Base-by-base conservation (phyloP, 2,113 vertebrate species). In the Probosciger aterrimus region DNA sequence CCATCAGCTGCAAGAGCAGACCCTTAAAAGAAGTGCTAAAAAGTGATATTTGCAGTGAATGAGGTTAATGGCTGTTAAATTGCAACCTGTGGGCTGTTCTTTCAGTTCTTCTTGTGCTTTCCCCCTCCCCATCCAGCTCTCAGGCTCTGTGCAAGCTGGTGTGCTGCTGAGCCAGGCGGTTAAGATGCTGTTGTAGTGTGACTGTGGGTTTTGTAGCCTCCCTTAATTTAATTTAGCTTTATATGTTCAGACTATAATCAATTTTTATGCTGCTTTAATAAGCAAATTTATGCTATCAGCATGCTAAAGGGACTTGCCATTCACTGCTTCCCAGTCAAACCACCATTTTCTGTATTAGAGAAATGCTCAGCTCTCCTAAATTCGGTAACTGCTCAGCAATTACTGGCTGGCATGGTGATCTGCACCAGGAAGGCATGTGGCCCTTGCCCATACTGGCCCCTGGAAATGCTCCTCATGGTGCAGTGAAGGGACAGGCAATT, bases 251-350 rank as follows among this genome's bases (percentile, higher is more conserved):
- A 87, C 92, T 83, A 28, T 93, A 96, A 96, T 96, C 88, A 87
- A 83, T 95, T 96, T 97, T 94, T 97, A 95, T 97, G 95, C 88
- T 69, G 75, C 85, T 97, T 92, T 89, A 92, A 95, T 96, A 92
- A 95, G 94, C 74, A 92, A 87, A 95, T 94, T 76, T 93, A 87
- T 94, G 88, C 88, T 77, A 91, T 96, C 88, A 85, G 91, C 73
- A 10, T 81, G 73, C 92, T 94, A 91, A 95, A 92, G 88, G 81
- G 86, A 77, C 91, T 92, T 90, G 70, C 93, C 91, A 76, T 70
- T 90, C 92, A 69, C 55, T 81, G 88, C 70, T 94, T 96, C 82
- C 70, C 67, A 57, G 86, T 92, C 93, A 73, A 70, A 39, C 73
- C 85, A 76, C 81, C 85, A 53, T 92, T 91, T 92, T 91, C 67